Percentiles rank a stretch among this genome's conserved stretches.
These are phyloP conservation scores for Acromyrmex charruanus DNA, from an alignment of 1,140 invertebrate genomes.

Conservation along the genomic window DNA sequence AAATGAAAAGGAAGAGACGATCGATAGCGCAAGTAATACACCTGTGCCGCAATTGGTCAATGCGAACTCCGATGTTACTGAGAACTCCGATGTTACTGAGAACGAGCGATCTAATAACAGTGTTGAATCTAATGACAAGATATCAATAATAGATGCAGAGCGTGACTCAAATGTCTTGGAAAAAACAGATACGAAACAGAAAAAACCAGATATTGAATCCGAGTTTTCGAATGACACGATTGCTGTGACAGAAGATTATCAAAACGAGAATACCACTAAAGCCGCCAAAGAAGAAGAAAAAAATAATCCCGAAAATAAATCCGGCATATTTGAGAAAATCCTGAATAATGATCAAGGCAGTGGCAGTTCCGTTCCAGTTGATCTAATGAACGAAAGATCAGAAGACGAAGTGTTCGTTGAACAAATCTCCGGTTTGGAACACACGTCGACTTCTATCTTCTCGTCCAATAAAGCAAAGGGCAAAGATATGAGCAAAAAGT, in stretches of 20 bases:
- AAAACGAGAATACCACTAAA: neutral
- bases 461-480: neutral
- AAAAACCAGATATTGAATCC: neutral
- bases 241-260: neutral
- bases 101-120: constrained; percentile 19
- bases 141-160: neutral
- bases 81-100: neutral
- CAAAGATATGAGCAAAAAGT: constrained; percentile 35
- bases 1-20: neutral
- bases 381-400: neutral
- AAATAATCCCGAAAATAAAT: neutral
- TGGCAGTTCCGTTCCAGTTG: neutral
- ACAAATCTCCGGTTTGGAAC: constrained; percentile 12
- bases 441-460: neutral
- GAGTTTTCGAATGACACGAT: constrained; percentile 8
- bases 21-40: neutral
- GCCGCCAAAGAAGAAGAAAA: neutral
- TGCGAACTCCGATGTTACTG: neutral
- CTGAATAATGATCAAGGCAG: neutral
- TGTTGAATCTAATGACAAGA: neutral
- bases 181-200: neutral
- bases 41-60: neutral
- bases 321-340: neutral
- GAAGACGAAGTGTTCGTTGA: constrained; percentile 14
- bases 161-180: neutral